Conservation (phyloP, 2,888 invertebrate species). For the Tricholauxania praeusta region DNA sequence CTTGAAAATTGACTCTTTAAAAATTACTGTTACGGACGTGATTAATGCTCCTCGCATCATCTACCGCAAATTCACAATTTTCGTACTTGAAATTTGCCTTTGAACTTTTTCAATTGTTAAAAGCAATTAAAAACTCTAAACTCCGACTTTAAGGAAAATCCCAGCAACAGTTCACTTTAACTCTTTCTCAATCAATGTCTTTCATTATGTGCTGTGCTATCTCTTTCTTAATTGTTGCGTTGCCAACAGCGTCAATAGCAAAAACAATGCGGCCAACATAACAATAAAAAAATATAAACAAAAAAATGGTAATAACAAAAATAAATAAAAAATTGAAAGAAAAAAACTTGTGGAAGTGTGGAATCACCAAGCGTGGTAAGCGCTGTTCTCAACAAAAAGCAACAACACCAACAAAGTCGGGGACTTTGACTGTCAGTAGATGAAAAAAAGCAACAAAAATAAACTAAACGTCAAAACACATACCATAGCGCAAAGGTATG, state of each 20-base stretch:
- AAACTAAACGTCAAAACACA: constrained; percentile 27
- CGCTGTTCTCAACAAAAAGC: constrained; percentile 44
- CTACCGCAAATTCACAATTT: no score
- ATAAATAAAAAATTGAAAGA: not conserved
- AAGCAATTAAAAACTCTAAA: no score
- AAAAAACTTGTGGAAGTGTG: constrained; percentile 9
- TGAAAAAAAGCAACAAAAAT: constrained; percentile 17
- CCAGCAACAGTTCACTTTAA: no score
- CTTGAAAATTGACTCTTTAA: no score
- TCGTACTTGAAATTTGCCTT: no score
- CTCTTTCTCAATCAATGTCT: no score
- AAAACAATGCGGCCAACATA: constrained; percentile 21
- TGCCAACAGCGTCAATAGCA: constrained; percentile 30
- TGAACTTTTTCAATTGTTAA: no score
- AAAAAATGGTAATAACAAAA: constrained; percentile 21
- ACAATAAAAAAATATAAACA: constrained; percentile 16
- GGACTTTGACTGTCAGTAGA: constrained; percentile 14
- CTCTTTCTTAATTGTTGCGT: not conserved
- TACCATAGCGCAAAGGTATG: not conserved
- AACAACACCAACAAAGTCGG: constrained; percentile 27
- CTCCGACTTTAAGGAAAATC: no score
- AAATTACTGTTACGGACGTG: no score
- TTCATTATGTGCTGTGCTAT: no score
- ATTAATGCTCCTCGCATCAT: no score
- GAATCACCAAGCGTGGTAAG: constrained; percentile 32